Percentiles rank a stretch among this genome's conserved stretches.
Conservation (phyloP, 2,797 vertebrate genomes). For the Sebastes cheni region DNA sequence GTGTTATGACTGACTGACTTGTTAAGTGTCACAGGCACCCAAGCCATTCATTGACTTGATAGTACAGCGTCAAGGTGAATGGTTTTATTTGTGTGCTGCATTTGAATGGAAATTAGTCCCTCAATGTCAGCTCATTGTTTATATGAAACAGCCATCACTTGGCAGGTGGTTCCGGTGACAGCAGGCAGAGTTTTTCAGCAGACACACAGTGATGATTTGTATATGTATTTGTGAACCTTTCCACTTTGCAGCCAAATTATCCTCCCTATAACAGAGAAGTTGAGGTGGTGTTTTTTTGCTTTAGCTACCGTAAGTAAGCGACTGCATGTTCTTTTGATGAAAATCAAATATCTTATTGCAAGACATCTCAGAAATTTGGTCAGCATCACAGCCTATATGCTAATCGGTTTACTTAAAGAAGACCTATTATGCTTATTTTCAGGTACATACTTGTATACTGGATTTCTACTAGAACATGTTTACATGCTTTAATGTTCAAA, state of each 20-base stretch:
- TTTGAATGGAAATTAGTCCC: constrained; percentile 30
- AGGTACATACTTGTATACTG: too few species aligned
- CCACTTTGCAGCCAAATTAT: neutral
- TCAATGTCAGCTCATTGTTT: neutral
- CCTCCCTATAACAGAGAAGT: neutral
- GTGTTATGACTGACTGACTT: constrained; percentile 21
- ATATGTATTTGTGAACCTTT: neutral
- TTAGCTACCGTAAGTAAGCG: neutral
- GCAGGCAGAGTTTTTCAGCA: neutral
- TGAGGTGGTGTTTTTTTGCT: neutral
- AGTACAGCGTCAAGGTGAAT: constrained; percentile 46
- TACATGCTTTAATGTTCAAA: too few species aligned
- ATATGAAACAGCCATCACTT: neutral
- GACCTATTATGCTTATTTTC: too few species aligned
- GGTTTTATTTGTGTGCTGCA: constrained; percentile 11
- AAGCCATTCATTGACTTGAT: constrained; percentile 29
- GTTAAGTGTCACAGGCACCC: constrained; percentile 12
- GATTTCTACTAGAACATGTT: too few species aligned
- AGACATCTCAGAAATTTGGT: neutral
- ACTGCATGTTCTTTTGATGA: neutral
- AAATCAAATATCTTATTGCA: neutral
- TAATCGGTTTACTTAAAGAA: neutral
- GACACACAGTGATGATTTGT: neutral
- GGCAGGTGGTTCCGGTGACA: constrained; percentile 6
- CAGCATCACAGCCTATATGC: neutral